These are phyloP conservation scores for Pimephales promelas DNA, from an alignment of 2,113 vertebrate genomes.

Conservation along the genomic window DNA sequence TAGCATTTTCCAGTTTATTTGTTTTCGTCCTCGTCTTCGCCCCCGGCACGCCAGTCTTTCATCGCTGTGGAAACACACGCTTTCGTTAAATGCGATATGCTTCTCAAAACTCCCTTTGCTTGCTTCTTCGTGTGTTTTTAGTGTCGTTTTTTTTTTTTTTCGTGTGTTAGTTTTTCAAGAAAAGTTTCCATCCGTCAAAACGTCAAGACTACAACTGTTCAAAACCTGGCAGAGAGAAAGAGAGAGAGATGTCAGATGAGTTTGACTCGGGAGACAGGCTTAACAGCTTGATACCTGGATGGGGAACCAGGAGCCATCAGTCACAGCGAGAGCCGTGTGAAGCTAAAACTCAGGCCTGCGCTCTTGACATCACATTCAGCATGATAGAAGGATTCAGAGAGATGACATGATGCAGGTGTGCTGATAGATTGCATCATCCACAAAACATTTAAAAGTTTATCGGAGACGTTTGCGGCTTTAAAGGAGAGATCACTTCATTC, in stretches of 20 bases:
- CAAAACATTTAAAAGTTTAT: not conserved
- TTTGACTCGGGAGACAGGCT: conserved; percentile 24
- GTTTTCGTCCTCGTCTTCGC: conserved; percentile 43
- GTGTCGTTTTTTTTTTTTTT: conserved; percentile 21
- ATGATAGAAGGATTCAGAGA: not conserved
- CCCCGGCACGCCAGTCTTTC: conserved; percentile 26
- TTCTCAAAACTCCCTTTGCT: conserved; percentile 15
- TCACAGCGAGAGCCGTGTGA: conserved; percentile 25
- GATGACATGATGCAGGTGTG: conserved; percentile 30
- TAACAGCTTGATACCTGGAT: conserved; percentile 42
- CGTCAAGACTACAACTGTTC: conserved; percentile 48
- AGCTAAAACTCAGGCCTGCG: conserved; percentile 19
- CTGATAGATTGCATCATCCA: conserved; percentile 18
- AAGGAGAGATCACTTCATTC: conserved; percentile 4
- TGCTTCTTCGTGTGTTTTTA: conserved; percentile 27
- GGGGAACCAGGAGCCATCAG: conserved; percentile 36
- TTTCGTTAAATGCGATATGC: conserved; percentile 53
- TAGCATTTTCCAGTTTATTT: conserved; percentile 26
- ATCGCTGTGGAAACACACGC: conserved; percentile 39
- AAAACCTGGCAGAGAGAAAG: conserved; percentile 53
- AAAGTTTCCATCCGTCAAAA: conserved; percentile 56
- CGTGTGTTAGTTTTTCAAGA: conserved; percentile 46
- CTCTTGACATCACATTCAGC: conserved; percentile 26
- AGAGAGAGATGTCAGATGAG: conserved; percentile 43
- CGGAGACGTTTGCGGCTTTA: not conserved